phyloP scores from a whole-genome alignment of 2,888 invertebrate genomes.

The Ditylenchus weischeri region DNA sequence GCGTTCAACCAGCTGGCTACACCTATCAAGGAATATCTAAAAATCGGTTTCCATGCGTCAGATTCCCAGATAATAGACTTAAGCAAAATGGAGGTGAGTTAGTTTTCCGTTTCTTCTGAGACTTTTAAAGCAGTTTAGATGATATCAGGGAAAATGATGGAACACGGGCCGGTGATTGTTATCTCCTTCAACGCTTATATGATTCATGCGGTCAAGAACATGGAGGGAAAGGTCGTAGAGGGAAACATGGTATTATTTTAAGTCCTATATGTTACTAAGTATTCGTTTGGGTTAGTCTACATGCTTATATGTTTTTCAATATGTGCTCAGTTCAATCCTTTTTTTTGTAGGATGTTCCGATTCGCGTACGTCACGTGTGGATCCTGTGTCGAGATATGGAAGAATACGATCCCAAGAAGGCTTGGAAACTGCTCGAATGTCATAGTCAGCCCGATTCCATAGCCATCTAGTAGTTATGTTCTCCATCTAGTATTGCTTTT shows the following conservation, averaged over 20 bases:
- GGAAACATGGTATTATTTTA: conserved; percentile 73
- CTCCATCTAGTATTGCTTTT: too few species aligned
- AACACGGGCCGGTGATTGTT: conserved; percentile 93
- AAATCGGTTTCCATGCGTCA: conserved; percentile 68
- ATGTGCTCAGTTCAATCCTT: too few species aligned
- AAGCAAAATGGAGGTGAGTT: conserved; percentile 75
- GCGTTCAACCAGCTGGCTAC: conserved; percentile 83
- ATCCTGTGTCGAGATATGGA: conserved; percentile 90
- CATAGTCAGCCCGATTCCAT: conserved; percentile 44
- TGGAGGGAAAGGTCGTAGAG: conserved; percentile 78
- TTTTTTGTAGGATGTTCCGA: conserved; percentile 73
- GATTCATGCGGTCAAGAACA: conserved; percentile 85
- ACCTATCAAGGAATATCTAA: conserved; percentile 81
- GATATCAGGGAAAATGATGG: conserved; percentile 96
- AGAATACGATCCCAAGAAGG: conserved; percentile 87
- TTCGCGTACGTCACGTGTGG: conserved; percentile 94
- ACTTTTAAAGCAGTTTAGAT: conserved; percentile 62
- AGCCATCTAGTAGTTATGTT: too few species aligned
- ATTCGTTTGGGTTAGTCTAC: too few species aligned
- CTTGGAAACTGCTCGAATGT: conserved; percentile 87
- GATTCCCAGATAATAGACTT: conserved; percentile 69
- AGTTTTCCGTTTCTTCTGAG: too few species aligned
- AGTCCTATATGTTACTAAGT: too few species aligned
- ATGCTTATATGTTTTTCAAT: too few species aligned
- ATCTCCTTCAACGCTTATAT: conserved; percentile 94